Conservation (phyloP, 2,888 invertebrate species). For the Drosophila incognita region DNA sequence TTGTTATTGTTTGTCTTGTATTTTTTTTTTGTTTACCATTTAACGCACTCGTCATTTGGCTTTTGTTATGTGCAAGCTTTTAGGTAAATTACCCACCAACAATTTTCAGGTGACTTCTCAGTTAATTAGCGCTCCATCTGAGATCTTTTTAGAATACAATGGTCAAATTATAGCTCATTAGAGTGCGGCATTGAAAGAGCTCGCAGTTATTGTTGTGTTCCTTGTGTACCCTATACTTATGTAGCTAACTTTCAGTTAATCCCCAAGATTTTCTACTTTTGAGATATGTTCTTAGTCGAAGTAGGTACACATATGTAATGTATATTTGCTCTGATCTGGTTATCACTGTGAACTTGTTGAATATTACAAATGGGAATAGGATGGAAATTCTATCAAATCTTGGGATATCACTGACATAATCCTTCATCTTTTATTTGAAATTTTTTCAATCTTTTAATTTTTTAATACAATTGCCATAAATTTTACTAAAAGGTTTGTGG, state of each 20-base stretch:
- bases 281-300: constrained; percentile 1
- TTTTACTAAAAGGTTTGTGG: not conserved
- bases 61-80: constrained; percentile 57
- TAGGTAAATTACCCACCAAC: constrained; percentile 39
- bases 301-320: not conserved
- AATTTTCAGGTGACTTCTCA: constrained; percentile 70
- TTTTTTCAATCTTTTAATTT: not conserved
- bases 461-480: not conserved
- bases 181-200: constrained; percentile 51
- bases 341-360: not conserved
- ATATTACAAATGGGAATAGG: not conserved
- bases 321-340: constrained; percentile 7
- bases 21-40: constrained; percentile 33
- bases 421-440: not conserved
- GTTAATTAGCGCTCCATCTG: constrained; percentile 67
- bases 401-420: not conserved
- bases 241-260: constrained; percentile 10
- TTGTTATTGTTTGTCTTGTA: constrained; percentile 12
- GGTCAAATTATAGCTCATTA: constrained; percentile 72
- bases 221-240: constrained; percentile 6
- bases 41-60: constrained; percentile 60
- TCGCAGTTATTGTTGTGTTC: constrained; percentile 19
- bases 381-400: not conserved
- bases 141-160: constrained; percentile 60
- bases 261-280: not conserved